Percentiles rank a stretch among this genome's conserved stretches.
These are phyloP conservation scores for Pristionchus maxplancki DNA, from an alignment of 2,888 invertebrate genomes.

Conservation along the genomic window DNA sequence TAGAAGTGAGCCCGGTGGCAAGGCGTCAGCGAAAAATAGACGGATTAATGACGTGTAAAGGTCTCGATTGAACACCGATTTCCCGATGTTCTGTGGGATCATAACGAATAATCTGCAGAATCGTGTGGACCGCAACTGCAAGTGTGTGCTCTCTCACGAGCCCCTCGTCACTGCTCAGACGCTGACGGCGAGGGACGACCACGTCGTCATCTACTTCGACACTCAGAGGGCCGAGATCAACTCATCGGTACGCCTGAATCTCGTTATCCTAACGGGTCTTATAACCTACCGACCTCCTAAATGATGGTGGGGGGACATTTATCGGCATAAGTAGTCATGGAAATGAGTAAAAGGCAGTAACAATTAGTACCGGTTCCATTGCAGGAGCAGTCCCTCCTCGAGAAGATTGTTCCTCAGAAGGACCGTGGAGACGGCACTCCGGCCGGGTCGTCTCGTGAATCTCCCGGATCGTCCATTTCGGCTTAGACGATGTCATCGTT, in stretches of 20 bases:
- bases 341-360: too few relatives aligned
- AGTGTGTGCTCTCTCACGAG: slow-evolving; percentile 46
- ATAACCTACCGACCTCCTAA: too few relatives aligned
- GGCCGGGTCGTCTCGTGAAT: neutral
- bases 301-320: too few relatives aligned
- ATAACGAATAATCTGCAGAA: neutral
- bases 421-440: neutral
- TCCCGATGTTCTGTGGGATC: too few relatives aligned
- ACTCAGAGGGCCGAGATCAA: slow-evolving; percentile 14
- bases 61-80: too few relatives aligned
- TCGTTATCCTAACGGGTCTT: too few relatives aligned
- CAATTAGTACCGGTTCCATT: too few relatives aligned
- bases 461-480: slow-evolving; percentile 44
- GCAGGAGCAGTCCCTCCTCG: slow-evolving; percentile 46
- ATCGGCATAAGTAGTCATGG: too few relatives aligned
- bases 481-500: neutral
- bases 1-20: too few relatives aligned
- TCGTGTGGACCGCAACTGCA: slow-evolving; percentile 41
- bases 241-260: slow-evolving; percentile 4
- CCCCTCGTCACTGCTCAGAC: slow-evolving; percentile 28
- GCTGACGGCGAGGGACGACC: slow-evolving; percentile 37
- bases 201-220: slow-evolving; percentile 51
- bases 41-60: too few relatives aligned
- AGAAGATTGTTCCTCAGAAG: slow-evolving; percentile 42
- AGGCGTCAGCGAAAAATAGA: too few relatives aligned